Conservation (phyloP, 2,113 vertebrate species). For the Cinclus cinclus region DNA sequence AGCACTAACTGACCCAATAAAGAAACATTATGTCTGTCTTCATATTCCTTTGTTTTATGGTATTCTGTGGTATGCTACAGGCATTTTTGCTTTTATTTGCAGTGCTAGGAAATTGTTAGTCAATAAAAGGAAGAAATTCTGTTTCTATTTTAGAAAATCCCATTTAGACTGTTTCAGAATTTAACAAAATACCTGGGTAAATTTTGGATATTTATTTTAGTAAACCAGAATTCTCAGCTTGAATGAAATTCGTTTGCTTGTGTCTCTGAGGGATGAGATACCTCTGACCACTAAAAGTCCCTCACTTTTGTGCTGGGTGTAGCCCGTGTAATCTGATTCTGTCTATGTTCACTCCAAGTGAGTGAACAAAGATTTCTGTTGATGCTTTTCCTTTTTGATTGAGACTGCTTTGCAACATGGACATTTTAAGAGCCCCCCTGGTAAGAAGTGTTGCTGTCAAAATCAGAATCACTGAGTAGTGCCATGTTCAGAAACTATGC, state of each 20-base stretch:
- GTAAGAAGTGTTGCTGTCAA: neutral
- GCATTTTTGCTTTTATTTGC: neutral
- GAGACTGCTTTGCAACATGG: neutral
- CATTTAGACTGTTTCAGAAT: neutral
- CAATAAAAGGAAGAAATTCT: neutral
- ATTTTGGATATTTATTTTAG: neutral
- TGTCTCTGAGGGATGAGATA: neutral
- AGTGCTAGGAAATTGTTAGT: neutral
- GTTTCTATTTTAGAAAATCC: neutral
- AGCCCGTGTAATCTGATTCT: neutral
- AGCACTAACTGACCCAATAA: neutral
- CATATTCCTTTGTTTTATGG: neutral
- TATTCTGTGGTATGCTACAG: neutral
- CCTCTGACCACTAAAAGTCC: neutral
- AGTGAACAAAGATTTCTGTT: neutral
- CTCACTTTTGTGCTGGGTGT: neutral
- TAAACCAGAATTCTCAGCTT: neutral
- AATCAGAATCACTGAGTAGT: neutral
- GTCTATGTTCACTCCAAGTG: fast-evolving
- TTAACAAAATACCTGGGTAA: neutral
- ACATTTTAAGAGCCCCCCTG: neutral
- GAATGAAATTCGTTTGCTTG: neutral
- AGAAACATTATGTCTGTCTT: neutral
- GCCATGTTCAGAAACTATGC: neutral
- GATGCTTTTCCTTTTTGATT: neutral